phyloP scores from a whole-genome alignment of 2,113 vertebrate genomes.

The Bombycilla garrulus region DNA sequence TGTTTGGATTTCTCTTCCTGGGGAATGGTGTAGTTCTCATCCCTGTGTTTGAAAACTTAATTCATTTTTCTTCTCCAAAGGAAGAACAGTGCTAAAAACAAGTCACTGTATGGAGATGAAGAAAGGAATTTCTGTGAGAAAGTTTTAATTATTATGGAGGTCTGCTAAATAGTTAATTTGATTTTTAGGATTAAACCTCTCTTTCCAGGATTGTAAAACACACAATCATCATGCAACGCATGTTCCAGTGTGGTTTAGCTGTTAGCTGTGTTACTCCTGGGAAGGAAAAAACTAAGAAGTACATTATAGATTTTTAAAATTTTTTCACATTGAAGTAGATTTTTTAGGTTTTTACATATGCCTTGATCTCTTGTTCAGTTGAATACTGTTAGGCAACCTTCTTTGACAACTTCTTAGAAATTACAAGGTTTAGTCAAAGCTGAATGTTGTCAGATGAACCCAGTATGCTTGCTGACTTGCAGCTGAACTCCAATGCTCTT shows the following conservation, averaged over 20 bases:
- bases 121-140: neutral
- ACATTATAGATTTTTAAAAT: neutral
- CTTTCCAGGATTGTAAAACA: neutral
- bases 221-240: rapidly evolving
- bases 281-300: neutral
- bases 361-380: neutral
- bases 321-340: neutral
- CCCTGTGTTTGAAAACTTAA: neutral
- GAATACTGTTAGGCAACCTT: neutral
- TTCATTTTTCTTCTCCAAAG: neutral
- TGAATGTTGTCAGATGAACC: neutral
- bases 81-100: neutral
- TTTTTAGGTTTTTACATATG: neutral
- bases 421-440: neutral
- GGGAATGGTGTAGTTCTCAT: neutral
- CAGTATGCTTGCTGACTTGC: neutral
- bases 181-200: neutral
- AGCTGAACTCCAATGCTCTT: neutral
- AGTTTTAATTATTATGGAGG: neutral
- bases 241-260: neutral
- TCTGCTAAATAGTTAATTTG: neutral
- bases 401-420: neutral
- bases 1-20: neutral
- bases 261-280: neutral
- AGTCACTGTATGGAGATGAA: neutral